These are phyloP conservation scores for Martes martes DNA, from an alignment of 2,113 vertebrate genomes.

Conservation along the genomic window DNA sequence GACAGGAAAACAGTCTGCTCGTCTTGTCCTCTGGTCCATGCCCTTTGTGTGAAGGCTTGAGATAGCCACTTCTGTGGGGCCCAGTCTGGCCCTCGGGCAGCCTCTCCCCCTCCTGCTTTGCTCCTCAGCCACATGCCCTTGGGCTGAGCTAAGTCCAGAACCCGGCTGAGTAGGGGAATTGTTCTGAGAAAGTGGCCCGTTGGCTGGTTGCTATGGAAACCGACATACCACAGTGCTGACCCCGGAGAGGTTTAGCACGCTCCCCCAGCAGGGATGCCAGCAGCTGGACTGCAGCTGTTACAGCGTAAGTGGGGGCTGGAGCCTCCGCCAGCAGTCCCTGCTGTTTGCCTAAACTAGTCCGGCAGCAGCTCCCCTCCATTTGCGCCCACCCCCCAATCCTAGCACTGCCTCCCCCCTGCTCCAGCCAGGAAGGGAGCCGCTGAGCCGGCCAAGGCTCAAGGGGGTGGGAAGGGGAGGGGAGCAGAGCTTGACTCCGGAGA, in stretches of 20 bases:
- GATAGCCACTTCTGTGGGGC: slow-evolving; percentile 63
- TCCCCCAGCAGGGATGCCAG: slow-evolving; percentile 88
- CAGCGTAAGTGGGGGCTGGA: slow-evolving; percentile 76
- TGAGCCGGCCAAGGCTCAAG: not conserved
- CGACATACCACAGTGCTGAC: slow-evolving; percentile 95
- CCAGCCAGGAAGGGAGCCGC: not conserved
- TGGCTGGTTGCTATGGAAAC: slow-evolving; percentile 93
- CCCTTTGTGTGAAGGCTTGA: not conserved
- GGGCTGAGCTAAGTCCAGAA: slow-evolving; percentile 83
- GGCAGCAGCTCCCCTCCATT: slow-evolving; percentile 9
- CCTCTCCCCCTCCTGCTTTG: slow-evolving; percentile 44
- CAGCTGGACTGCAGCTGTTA: slow-evolving; percentile 97
- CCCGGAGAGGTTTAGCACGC: slow-evolving; percentile 90
- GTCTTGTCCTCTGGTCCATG: not conserved
- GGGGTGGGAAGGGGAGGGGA: not conserved
- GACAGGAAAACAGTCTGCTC: not conserved
- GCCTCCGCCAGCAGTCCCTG: slow-evolving; percentile 64
- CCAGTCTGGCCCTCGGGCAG: slow-evolving; percentile 31
- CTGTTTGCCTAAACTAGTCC: slow-evolving; percentile 65
- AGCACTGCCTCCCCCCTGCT: not conserved
- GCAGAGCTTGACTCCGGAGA: not conserved
- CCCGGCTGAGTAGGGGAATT: slow-evolving; percentile 86
- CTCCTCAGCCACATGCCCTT: slow-evolving; percentile 79
- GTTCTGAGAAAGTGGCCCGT: slow-evolving; percentile 86
- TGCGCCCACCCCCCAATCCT: not conserved